A percentile compares a stretch with the other conserved stretches of the same genome.
Evolutionary conservation across 2,888 invertebrate genomes (phyloP).

Genomic region (Chalcosyrphus nemorum): DNA sequence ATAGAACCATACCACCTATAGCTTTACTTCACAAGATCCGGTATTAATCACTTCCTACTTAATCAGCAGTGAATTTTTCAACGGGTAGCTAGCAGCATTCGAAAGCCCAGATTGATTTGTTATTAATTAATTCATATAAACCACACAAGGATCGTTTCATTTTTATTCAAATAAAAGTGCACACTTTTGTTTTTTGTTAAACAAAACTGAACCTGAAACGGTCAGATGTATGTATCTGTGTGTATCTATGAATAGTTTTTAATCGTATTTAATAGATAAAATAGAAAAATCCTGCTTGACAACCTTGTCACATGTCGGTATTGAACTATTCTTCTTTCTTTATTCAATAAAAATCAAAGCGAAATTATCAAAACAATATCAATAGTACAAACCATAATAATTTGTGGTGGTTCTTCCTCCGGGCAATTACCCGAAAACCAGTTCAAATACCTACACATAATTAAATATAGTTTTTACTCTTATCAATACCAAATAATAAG

Average conservation of each 20-base stretch:
- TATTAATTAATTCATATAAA: not conserved
- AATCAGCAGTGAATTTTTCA: not conserved
- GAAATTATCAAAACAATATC: not conserved
- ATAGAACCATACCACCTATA: too few relatives aligned
- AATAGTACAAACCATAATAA: not conserved
- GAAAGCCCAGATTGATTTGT: not conserved
- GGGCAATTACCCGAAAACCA: constrained; percentile 11
- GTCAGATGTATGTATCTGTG: not conserved
- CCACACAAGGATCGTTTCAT: not conserved
- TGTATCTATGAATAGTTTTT: not conserved
- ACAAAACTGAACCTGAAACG: not conserved
- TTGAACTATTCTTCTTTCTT: not conserved
- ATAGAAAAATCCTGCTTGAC: not conserved
- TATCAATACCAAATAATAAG: not conserved
- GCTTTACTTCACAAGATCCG: not conserved
- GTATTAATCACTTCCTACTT: not conserved
- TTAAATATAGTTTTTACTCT: not conserved
- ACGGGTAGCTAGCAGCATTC: not conserved
- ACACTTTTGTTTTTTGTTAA: not conserved
- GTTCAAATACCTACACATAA: not conserved
- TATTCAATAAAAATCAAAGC: not conserved
- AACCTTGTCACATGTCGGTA: not conserved
- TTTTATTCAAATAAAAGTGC: not conserved
- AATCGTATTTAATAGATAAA: not conserved
- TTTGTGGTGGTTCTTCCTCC: not conserved